Percentiles rank a stretch among this genome's conserved stretches.
phyloP scores from a whole-genome alignment of 2,888 invertebrate genomes.

The Spodoptera exigua region DNA sequence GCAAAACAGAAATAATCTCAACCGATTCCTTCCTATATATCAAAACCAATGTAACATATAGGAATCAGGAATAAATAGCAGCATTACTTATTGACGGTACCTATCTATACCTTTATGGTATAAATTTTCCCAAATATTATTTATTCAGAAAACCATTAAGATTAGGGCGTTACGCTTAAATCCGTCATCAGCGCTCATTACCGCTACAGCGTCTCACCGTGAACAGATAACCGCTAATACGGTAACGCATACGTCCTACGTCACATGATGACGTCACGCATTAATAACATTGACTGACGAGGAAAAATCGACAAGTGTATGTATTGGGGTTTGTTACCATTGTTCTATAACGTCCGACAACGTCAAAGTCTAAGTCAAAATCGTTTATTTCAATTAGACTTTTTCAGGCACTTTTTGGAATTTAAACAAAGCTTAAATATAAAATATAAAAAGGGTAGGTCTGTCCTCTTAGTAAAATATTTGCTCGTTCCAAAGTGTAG shows the following conservation, averaged over 20 bases:
- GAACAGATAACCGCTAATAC: conserved; percentile 63
- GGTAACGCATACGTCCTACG: conserved; percentile 55
- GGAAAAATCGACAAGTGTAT: conserved; percentile 78
- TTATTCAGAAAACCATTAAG: conserved; percentile 57
- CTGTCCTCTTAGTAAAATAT: too few species aligned
- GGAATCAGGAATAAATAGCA: conserved; percentile 7
- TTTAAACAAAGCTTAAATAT: too few species aligned
- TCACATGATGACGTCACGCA: conserved; percentile 59
- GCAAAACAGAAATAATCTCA: too few species aligned
- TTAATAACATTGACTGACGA: conserved; percentile 80
- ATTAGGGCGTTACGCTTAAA: conserved; percentile 50
- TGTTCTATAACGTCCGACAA: conserved; percentile 21
- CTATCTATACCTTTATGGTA: not conserved
- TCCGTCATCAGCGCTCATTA: conserved; percentile 61
- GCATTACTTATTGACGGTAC: conserved; percentile 33
- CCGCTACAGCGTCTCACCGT: conserved; percentile 52
- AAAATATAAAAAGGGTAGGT: too few species aligned
- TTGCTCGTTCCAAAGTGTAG: too few species aligned
- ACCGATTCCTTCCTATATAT: too few species aligned
- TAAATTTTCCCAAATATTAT: conserved; percentile 41
- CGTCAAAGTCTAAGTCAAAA: too few species aligned
- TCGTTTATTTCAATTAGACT: too few species aligned
- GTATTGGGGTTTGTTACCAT: conserved; percentile 67
- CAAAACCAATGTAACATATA: not conserved
- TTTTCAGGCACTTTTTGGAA: too few species aligned